Evolutionary conservation across 2,113 vertebrate species (phyloP).

Genomic region (Perca flavescens): DNA sequence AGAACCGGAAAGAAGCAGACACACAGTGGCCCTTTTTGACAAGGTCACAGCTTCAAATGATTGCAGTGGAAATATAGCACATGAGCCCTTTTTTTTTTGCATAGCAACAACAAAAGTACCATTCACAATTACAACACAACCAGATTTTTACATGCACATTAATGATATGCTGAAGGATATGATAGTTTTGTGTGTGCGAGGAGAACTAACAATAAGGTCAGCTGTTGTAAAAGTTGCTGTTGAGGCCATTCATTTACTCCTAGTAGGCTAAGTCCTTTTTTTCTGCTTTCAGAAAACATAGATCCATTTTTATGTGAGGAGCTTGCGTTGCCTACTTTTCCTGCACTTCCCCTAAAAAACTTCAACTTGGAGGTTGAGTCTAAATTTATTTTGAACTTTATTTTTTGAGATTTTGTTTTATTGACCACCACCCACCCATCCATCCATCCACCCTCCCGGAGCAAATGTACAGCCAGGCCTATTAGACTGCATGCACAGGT

Average conservation of each 20-base stretch:
- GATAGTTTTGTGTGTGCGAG: neutral
- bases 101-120: constrained; percentile 77
- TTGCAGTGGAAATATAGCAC: constrained; percentile 68
- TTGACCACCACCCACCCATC: neutral
- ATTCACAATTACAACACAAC: constrained; percentile 27
- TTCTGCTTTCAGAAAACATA: neutral
- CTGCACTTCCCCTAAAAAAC: neutral
- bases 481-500: constrained; percentile 73
- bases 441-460: neutral
- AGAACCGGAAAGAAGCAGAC: constrained; percentile 31
- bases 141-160: constrained; percentile 3
- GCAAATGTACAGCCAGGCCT: constrained; percentile 50
- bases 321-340: constrained; percentile 14
- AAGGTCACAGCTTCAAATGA: constrained; percentile 75
- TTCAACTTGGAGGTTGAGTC: neutral
- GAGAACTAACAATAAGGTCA: constrained; percentile 33
- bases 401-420: constrained; percentile 15
- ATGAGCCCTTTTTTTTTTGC: constrained; percentile 67
- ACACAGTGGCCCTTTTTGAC: constrained; percentile 60
- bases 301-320: neutral
- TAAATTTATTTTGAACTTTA: constrained; percentile 28
- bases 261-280: constrained; percentile 1
- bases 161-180: neutral
- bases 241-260: constrained; percentile 1
- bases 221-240: constrained; percentile 43